Evolutionary conservation across 2,797 vertebrate genomes (phyloP).

Genomic region (Myotis findleyi): DNA sequence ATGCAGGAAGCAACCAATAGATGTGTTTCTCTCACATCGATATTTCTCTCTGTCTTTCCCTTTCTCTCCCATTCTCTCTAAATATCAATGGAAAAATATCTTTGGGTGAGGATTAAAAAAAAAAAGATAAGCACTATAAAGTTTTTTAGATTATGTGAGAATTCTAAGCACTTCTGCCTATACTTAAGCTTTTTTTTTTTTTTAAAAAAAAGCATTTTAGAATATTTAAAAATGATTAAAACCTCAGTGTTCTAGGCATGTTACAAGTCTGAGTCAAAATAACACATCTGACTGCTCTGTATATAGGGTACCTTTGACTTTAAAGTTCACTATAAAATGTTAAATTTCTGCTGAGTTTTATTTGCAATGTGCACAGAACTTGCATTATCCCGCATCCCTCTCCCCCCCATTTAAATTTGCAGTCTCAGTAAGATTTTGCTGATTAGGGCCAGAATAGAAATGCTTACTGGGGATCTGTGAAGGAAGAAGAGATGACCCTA

Average conservation of each 20-base stretch:
- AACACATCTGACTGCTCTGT: background rate
- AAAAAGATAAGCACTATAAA: background rate
- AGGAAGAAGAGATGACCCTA: slow-evolving; percentile 26
- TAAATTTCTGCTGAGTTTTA: background rate
- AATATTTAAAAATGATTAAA: slow-evolving; percentile 21
- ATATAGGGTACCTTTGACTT: background rate
- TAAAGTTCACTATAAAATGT: background rate
- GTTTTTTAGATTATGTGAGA: slow-evolving; percentile 1
- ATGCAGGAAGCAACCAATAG: no score
- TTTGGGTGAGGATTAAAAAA: no score
- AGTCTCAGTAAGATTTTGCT: background rate
- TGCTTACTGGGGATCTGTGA: slow-evolving; percentile 33
- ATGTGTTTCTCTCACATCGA: no score
- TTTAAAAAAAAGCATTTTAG: background rate
- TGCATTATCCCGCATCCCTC: background rate
- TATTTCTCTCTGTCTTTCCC: no score
- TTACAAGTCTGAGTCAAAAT: background rate
- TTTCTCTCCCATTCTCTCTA: no score
- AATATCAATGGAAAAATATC: no score
- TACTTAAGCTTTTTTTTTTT: slow-evolving; percentile 23
- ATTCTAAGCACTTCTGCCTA: background rate
- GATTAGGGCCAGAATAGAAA: slow-evolving; percentile 34
- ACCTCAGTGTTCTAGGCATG: background rate
- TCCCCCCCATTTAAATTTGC: background rate
- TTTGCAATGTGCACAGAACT: background rate